These are phyloP conservation scores for Xestia ashworthii DNA, from an alignment of 2,888 invertebrate species.

Conservation along the genomic window DNA sequence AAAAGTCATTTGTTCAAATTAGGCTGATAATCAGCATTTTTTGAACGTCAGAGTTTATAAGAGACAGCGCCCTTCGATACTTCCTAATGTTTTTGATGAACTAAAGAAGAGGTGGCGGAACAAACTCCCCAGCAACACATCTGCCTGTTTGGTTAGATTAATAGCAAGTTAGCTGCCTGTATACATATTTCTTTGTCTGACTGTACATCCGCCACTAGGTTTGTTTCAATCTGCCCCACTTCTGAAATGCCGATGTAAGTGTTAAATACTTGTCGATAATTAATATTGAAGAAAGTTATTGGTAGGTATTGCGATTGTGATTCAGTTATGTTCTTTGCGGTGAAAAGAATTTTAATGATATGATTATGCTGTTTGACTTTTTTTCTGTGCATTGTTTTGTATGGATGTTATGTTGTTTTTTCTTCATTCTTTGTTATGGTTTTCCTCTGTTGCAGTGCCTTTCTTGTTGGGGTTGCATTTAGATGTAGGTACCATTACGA, in stretches of 20 bases:
- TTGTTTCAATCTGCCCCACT: conserved; percentile 52
- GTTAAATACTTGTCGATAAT: conserved; percentile 60
- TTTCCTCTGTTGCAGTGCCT: not conserved
- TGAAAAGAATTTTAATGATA: conserved; percentile 49
- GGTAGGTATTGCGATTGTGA: conserved; percentile 32
- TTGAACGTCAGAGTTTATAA: no score
- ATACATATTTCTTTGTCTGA: conserved; percentile 15
- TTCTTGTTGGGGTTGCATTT: not conserved
- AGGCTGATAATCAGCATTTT: no score
- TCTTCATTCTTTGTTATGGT: conserved; percentile 17
- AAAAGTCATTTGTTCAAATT: no score
- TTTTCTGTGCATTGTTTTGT: conserved; percentile 21
- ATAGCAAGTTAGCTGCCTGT: not conserved
- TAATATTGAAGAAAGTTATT: conserved; percentile 63
- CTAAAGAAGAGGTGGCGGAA: no score
- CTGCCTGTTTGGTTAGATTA: no score
- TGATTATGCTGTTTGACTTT: conserved; percentile 13
- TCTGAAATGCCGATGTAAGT: conserved; percentile 54
- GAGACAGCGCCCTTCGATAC: no score
- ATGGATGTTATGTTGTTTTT: conserved; percentile 4
- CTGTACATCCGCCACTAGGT: conserved; percentile 34
- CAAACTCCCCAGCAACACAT: no score
- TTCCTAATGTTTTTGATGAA: no score
- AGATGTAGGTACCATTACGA: no score
- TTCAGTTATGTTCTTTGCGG: conserved; percentile 28